Percentiles rank a stretch among this genome's conserved stretches.
These are phyloP conservation scores for Heterodera carotae DNA, from an alignment of 1,140 invertebrate genomes.

Conservation along the genomic window DNA sequence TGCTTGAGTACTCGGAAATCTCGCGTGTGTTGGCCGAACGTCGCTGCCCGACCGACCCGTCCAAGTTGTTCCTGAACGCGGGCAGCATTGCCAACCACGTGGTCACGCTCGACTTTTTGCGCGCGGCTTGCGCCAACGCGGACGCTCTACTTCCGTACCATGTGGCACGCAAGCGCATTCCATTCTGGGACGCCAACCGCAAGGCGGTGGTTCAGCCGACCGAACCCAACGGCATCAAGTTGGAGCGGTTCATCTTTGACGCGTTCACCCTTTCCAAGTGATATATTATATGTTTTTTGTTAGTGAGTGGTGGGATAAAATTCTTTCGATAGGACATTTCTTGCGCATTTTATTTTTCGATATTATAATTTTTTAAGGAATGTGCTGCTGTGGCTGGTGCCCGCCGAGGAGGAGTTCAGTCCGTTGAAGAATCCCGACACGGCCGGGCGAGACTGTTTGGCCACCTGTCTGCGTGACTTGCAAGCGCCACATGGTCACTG, in stretches of 20 bases:
- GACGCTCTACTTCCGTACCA: conserved; percentile 76
- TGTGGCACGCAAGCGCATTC: conserved; percentile 95
- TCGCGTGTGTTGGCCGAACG: conserved; percentile 81
- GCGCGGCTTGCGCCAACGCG: conserved; percentile 69
- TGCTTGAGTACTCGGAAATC: conserved; percentile 97
- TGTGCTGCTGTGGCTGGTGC: conserved; percentile 90
- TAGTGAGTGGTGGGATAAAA: too few relatives aligned
- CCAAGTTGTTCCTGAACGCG: conserved; percentile 82
- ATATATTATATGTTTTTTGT: too few relatives aligned
- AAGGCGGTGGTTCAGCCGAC: conserved; percentile 74
- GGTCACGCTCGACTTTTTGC: conserved; percentile 84
- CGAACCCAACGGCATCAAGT: conserved; percentile 91
- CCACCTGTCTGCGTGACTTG: conserved; percentile 80
- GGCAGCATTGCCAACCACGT: conserved; percentile 99
- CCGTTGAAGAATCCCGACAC: conserved; percentile 90
- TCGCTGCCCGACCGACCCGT: conserved; percentile 73
- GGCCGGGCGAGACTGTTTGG: conserved; percentile 76
- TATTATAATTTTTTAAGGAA: conserved; percentile 67
- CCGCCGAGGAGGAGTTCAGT: conserved; percentile 89
- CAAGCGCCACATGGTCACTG: conserved; percentile 81
- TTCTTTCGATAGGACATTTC: too few relatives aligned
- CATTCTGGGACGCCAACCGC: conserved; percentile 78
- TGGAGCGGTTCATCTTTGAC: conserved; percentile 99
- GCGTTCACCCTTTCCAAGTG: conserved; percentile 86
- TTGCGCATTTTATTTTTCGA: not conserved